phyloP scores from a whole-genome alignment of 2,113 vertebrate genomes.

The Acanthochromis polyacanthus region DNA sequence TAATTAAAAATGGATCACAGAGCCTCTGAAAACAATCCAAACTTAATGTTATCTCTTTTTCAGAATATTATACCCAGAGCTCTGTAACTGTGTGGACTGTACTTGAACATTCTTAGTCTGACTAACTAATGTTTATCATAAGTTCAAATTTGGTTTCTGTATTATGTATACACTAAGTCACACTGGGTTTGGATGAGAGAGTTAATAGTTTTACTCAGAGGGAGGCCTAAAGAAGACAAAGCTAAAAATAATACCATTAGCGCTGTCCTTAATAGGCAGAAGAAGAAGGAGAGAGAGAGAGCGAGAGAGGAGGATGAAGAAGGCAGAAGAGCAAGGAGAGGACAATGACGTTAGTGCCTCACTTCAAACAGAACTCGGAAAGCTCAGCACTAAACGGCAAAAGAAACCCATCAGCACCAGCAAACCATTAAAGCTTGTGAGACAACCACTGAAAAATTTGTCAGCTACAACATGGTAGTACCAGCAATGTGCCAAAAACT shows the following conservation, averaged over 20 bases:
- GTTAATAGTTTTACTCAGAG: conserved; percentile 33
- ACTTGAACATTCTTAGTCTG: conserved; percentile 24
- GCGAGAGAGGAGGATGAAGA: background rate
- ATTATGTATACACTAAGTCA: background rate
- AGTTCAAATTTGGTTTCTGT: conserved; percentile 4
- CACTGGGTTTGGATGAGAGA: conserved; percentile 14
- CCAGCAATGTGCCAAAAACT: too few relatives aligned
- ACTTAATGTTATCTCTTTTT: conserved; percentile 8
- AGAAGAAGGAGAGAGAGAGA: background rate
- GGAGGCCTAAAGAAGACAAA: conserved; percentile 19
- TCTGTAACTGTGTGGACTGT: background rate
- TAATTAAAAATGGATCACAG: conserved; percentile 29
- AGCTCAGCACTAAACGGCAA: too few relatives aligned
- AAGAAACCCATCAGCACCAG: too few relatives aligned
- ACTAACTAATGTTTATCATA: conserved; percentile 61
- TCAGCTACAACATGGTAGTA: too few relatives aligned
- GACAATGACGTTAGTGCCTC: conserved; percentile 1
- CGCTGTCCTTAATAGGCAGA: conserved; percentile 32
- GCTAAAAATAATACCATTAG: conserved; percentile 30
- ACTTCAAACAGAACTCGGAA: too few relatives aligned
- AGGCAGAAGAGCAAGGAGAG: background rate
- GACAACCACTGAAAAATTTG: too few relatives aligned
- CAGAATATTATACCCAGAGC: conserved; percentile 9
- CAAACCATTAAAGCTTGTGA: too few relatives aligned
- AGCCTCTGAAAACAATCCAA: conserved; percentile 31